Evolutionary conservation across 2,113 vertebrate species (phyloP), one percentile per base, ranked within the genome.

Genomic region (Chauna torquata): DNA sequence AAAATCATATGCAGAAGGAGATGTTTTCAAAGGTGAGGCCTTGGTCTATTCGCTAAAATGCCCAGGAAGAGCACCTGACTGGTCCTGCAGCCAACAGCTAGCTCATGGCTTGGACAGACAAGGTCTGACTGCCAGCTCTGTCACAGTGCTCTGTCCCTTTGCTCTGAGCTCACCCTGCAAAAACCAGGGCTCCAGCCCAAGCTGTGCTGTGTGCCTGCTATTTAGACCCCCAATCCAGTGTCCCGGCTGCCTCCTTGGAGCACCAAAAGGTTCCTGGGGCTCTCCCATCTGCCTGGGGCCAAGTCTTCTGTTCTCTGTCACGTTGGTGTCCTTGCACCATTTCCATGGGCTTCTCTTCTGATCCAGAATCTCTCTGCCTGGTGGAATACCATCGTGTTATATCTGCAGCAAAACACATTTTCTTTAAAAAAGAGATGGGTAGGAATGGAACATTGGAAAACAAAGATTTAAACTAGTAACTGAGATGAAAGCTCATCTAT

Each of bases 391-490:
- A 74, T 52, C 40, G 45, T 49, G 13, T 52, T 75, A 68, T 24
- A 62, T 34, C 80, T 82, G 70, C 0, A 0, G 18, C 1, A 2
- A 92, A 85, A 81, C 49, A 87, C 4, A 38, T 92, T 81, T 75
- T 64, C 45, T 52, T 78, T 7, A 9, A 19, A 64, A 78, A 69
- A 12, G 32, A 45, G 4, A 55, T 4, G 6, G 3, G 36, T 72
- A 70, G 62, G 58, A 77, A 42, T 1, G 1, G 42, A 92, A 62
- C 23, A 12, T 7, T 44, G 32, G 32, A 88, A 96, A 91, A 91
- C 54, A 95, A 95, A 97, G 86, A 91, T 80, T 95, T 95, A 85
- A 76, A 13, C 84, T 90, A 47, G 90, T 88, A 95, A 95, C 74
- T 92, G 91, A 94, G 95, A 88, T 83, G 91, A 94, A 94, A 90